Evolutionary conservation across 2,797 vertebrate genomes (phyloP).

Genomic region (Anisognathus igniventris): DNA sequence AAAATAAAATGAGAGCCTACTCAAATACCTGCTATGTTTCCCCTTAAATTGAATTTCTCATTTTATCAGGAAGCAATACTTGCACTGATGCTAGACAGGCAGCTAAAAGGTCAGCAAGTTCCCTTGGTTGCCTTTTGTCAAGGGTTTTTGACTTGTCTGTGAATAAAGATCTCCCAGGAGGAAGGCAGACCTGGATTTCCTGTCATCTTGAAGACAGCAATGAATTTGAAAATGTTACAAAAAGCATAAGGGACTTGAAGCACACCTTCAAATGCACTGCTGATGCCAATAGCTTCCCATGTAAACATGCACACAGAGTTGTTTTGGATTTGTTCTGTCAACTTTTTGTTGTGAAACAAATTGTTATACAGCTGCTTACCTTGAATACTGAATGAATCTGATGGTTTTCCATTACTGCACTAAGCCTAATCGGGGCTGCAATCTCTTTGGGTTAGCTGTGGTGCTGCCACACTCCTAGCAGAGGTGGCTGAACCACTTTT

Average conservation of each 20-base stretch:
- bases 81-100: slow-evolving; percentile 84
- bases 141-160: slow-evolving; percentile 87
- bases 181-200: slow-evolving; percentile 80
- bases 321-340: slow-evolving; percentile 86
- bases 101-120: slow-evolving; percentile 84
- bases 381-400: slow-evolving; percentile 76
- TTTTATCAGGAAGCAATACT: slow-evolving; percentile 84
- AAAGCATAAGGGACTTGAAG: slow-evolving; percentile 83
- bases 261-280: slow-evolving; percentile 75
- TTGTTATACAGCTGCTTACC: slow-evolving; percentile 73
- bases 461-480: background rate
- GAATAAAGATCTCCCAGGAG: slow-evolving; percentile 84
- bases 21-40: slow-evolving; percentile 75
- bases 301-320: slow-evolving; percentile 82
- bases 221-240: slow-evolving; percentile 87
- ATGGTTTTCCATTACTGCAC: slow-evolving; percentile 40
- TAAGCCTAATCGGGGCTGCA: background rate
- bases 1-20: slow-evolving; percentile 77
- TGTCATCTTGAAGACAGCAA: slow-evolving; percentile 84
- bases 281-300: slow-evolving; percentile 77
- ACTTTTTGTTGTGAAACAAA: slow-evolving; percentile 83
- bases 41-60: slow-evolving; percentile 82
- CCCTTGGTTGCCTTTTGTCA: slow-evolving; percentile 85
- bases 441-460: background rate
- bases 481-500: background rate